phyloP scores from a whole-genome alignment of 2,797 vertebrate species.

The Pangasius macronema region DNA sequence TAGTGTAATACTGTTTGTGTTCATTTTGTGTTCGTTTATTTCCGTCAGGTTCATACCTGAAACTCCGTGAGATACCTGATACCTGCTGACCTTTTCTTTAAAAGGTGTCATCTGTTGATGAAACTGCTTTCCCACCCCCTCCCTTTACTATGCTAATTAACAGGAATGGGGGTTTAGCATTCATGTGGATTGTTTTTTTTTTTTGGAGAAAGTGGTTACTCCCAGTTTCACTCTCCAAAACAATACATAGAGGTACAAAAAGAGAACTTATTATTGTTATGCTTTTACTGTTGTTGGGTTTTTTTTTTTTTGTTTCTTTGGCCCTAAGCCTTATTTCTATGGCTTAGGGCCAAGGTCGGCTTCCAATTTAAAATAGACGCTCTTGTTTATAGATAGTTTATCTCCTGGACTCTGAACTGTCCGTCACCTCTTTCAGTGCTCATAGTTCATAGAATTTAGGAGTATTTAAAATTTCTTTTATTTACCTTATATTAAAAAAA shows the following conservation, averaged over 20 bases:
- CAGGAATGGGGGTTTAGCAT: background rate
- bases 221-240: background rate
- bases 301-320: background rate
- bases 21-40: background rate
- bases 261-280: background rate
- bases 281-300: background rate
- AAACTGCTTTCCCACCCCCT: background rate
- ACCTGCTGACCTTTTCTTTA: background rate
- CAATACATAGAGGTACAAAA: background rate
- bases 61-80: background rate
- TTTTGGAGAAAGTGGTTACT: background rate
- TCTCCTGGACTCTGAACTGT: conserved; percentile 31
- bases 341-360: background rate
- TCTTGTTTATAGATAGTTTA: conserved; percentile 16
- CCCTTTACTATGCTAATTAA: conserved; percentile 7
- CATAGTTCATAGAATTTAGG: background rate
- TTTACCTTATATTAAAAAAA: background rate
- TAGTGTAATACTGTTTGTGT: background rate
- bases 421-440: background rate
- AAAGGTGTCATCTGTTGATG: background rate
- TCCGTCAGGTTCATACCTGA: background rate
- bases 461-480: background rate
- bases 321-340: background rate
- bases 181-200: background rate
- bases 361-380: background rate